These are phyloP conservation scores for Xenopus petersii DNA, from an alignment of 2,797 vertebrate genomes.

Conservation along the genomic window DNA sequence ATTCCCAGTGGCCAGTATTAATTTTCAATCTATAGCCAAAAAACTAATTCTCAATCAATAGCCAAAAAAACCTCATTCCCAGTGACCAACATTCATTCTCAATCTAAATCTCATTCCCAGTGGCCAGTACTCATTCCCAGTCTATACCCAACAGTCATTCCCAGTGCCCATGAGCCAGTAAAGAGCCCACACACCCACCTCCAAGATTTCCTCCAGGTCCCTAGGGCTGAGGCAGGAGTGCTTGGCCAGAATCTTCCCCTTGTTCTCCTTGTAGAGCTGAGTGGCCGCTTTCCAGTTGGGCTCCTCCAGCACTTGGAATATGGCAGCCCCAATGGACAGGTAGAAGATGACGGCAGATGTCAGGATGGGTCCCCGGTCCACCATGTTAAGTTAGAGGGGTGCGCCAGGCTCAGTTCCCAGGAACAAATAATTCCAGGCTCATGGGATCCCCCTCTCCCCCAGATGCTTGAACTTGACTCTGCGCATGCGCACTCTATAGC, in stretches of 20 bases:
- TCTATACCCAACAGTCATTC: neutral
- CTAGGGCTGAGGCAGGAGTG: slow-evolving; percentile 82
- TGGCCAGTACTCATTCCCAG: too few species aligned
- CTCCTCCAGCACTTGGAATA: slow-evolving; percentile 95
- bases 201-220: slow-evolving; percentile 84
- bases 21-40: slow-evolving; percentile 70
- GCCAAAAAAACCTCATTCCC: too few species aligned
- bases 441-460: slow-evolving; percentile 42
- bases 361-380: slow-evolving; percentile 92
- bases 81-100: too few species aligned
- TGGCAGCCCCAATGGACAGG: slow-evolving; percentile 97
- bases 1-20: slow-evolving; percentile 46
- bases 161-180: slow-evolving; percentile 20
- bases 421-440: neutral
- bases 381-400: slow-evolving; percentile 67
- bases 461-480: slow-evolving; percentile 69
- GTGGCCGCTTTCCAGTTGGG: slow-evolving; percentile 84
- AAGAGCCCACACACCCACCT: slow-evolving; percentile 68
- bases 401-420: too few species aligned
- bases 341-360: slow-evolving; percentile 97
- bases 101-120: too few species aligned
- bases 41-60: too few species aligned
- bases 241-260: slow-evolving; percentile 76
- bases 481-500: slow-evolving; percentile 53
- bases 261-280: slow-evolving; percentile 69